Percentiles rank a stretch among this genome's conserved stretches.
Conservation (phyloP, 2,888 invertebrate genomes). For the Punctoribates punctum region DNA sequence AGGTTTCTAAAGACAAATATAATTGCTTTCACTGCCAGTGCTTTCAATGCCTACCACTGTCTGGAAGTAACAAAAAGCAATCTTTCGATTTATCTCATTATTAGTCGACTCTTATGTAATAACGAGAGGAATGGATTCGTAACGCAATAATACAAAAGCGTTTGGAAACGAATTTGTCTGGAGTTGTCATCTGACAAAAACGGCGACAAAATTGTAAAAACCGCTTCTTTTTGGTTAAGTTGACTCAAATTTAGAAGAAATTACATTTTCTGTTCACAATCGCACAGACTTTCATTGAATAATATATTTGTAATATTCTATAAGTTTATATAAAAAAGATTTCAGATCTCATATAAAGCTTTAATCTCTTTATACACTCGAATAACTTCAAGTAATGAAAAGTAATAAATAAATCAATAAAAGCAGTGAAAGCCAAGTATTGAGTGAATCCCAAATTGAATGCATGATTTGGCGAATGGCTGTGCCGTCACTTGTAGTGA, state of each 20-base stretch:
- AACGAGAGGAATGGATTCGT: conserved; percentile 9
- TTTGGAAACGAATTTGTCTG: neutral
- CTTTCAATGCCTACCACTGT: neutral
- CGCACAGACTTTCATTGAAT: neutral
- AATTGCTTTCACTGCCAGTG: conserved; percentile 8
- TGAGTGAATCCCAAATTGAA: conserved; percentile 12
- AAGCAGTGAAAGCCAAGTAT: conserved; percentile 7
- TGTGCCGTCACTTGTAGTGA: neutral
- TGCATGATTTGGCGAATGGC: conserved; percentile 2
- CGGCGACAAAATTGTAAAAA: conserved; percentile 13
- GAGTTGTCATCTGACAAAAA: neutral
- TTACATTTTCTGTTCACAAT: neutral
- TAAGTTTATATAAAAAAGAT: conserved; percentile 17
- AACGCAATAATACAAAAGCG: conserved; percentile 11
- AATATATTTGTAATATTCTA: conserved; percentile 13
- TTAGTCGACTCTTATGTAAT: conserved; percentile 21
- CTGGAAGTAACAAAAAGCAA: neutral
- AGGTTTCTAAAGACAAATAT: conserved; percentile 33
- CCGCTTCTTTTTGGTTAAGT: neutral
- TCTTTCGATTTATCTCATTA: conserved; percentile 23
- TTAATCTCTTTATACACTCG: conserved; percentile 32
- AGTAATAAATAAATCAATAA: conserved; percentile 34
- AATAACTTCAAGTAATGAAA: conserved; percentile 33
- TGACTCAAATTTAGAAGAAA: neutral
- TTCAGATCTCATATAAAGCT: conserved; percentile 25